Evolutionary conservation across 1,140 invertebrate species (phyloP), one percentile per base, ranked within the genome.

Genomic region (Drosophila pallidifrons): DNA sequence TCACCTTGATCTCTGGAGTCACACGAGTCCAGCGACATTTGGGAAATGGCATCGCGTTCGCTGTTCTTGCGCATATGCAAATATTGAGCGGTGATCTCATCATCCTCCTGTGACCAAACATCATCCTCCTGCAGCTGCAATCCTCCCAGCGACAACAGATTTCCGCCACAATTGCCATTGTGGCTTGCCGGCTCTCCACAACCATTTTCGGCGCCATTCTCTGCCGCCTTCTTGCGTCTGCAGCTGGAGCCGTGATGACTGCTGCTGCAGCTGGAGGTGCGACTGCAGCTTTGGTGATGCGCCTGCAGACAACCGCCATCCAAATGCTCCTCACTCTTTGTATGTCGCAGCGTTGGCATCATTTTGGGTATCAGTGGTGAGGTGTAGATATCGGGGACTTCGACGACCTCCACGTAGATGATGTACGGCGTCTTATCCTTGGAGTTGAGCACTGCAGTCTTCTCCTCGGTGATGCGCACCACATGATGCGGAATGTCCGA

Each of bases 401-500:
- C 97, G 11, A 99, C 93, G 3, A 99, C 97, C 94, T 99, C 99
- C 32, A 99, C 96, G 93, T 99, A 99, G 81, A 99, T 96, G 89
- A 99, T 97, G 92, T 99, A 99, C 0, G 99, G 99, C 47, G 99
- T 98, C 96, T 99, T 99, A 93, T 99, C 99, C 94, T 99, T 99
- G 55, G 98, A 99, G 93, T 99, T 99, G 57, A 99, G 95, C 49
- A 99, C 98, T 58, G 98, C 98, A 51, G 98, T 98, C 79, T 97
- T 97, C 76, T 96, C 96, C 55, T 96, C 96, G 30, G 97, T 97
- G 91, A 98, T 97, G 83, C 97, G 93, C 1, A 98, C 95, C 74
- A 97, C 96, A 81, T 98, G 97, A 68, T 98, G 98, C 32, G 98
- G 98, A 92, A 99, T 97, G 38, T 99, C 96, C 77, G 99, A 96